phyloP scores from a whole-genome alignment of 2,888 invertebrate species.

The Gari tellinella region DNA sequence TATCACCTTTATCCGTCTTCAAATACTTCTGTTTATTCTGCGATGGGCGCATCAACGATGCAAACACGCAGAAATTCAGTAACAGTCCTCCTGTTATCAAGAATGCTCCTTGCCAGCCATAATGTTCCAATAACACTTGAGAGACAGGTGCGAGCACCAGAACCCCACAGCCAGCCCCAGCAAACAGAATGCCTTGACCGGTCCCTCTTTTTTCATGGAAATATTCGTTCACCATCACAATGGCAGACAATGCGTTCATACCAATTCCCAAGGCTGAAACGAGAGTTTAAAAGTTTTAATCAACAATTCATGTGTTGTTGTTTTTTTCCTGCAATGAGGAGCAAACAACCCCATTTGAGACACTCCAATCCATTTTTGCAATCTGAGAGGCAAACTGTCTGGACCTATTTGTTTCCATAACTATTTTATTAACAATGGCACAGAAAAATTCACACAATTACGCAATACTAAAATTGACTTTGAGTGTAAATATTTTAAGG shows the following conservation, averaged over 20 bases:
- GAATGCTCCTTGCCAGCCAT: constrained; percentile 59
- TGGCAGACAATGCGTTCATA: constrained; percentile 60
- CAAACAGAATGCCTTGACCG: constrained; percentile 61
- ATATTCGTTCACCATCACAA: constrained; percentile 64
- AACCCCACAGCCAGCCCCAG: constrained; percentile 66
- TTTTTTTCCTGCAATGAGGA: no score
- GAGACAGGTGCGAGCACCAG: constrained; percentile 56
- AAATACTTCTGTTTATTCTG: no score
- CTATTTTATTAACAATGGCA: no score
- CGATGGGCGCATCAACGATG: constrained; percentile 55
- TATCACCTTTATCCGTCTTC: no score
- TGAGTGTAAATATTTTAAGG: no score
- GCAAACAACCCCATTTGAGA: no score
- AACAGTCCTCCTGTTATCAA: constrained; percentile 55
- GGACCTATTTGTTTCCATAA: no score
- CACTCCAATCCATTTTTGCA: no score
- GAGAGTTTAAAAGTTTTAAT: background rate
- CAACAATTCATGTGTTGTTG: background rate
- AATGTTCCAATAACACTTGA: constrained; percentile 44
- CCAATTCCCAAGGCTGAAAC: constrained; percentile 62
- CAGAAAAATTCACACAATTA: no score
- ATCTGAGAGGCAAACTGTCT: no score
- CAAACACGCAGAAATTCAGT: constrained; percentile 60
- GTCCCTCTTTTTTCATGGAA: constrained; percentile 62
- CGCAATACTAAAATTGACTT: no score